Conservation (phyloP, 2,113 vertebrate species). For the Tyrannus savana region DNA sequence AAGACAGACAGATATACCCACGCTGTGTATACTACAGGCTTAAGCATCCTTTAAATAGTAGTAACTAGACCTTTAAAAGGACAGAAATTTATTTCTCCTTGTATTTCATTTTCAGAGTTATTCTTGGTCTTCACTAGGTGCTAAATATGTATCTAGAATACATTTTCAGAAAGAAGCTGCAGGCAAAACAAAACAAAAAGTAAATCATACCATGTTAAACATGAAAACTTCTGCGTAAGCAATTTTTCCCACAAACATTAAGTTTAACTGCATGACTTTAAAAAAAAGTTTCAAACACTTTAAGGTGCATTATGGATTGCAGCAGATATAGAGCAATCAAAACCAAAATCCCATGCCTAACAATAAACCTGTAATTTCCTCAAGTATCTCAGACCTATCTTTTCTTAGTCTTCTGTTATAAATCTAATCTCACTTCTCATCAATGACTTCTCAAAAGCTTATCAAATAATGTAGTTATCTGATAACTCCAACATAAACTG, state of each 20-base stretch:
- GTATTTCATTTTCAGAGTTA: not conserved
- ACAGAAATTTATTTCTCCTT: not conserved
- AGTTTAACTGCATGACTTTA: not conserved
- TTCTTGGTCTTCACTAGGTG: not conserved
- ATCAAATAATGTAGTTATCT: not conserved
- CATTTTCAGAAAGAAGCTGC: not conserved
- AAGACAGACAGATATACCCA: not conserved
- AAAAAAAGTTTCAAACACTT: not conserved
- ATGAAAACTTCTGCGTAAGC: rapidly evolving
- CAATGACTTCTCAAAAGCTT: not conserved
- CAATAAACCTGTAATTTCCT: not conserved
- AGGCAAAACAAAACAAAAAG: not conserved
- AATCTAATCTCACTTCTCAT: not conserved
- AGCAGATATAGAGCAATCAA: not conserved
- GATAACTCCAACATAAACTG: not conserved
- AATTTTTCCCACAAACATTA: not conserved
- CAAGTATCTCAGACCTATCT: not conserved
- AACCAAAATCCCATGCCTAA: not conserved
- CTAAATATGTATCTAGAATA: not conserved
- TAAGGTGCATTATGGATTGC: not conserved
- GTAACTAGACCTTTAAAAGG: not conserved
- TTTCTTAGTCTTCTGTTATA: not conserved
- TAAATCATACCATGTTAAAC: not conserved
- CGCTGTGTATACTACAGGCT: not conserved
- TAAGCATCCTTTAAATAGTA: not conserved